These are phyloP conservation scores for Uropetala carovei DNA, from an alignment of 2,888 invertebrate species.

Conservation along the genomic window DNA sequence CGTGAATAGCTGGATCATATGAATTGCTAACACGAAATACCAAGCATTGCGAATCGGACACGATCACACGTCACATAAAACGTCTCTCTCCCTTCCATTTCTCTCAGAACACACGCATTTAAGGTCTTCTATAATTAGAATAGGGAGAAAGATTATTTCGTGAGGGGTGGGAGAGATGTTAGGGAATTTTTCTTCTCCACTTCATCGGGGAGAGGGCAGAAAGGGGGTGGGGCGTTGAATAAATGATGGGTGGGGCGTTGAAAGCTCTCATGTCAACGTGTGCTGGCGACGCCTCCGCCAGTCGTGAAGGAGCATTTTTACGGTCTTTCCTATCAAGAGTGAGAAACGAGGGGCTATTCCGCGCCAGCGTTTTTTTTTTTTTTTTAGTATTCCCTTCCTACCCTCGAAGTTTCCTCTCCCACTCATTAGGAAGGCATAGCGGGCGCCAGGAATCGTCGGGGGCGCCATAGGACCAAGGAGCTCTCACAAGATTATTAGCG, in stretches of 20 bases:
- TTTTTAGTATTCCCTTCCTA: too few species aligned
- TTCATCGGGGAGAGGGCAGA: too few species aligned
- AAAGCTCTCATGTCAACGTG: neutral
- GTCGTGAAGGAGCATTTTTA: constrained; percentile 3
- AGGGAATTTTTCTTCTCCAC: neutral
- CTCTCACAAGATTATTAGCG: neutral
- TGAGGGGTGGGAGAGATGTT: too few species aligned
- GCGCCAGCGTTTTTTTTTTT: neutral
- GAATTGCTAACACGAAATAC: constrained; percentile 38
- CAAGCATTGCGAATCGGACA: constrained; percentile 42
- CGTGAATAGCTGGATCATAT: neutral
- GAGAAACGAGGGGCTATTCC: neutral
- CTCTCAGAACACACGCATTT: neutral
- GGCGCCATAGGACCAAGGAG: neutral
- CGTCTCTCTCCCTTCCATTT: neutral
- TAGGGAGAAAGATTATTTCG: neutral
- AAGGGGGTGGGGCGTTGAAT: neutral
- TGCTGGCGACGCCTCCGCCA: neutral
- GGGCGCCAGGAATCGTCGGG: neutral
- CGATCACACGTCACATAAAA: neutral
- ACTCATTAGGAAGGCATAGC: neutral
- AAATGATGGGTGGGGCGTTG: neutral
- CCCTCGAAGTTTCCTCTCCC: neutral
- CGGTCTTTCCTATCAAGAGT: neutral
- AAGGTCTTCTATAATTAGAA: constrained; percentile 2